Base-by-base conservation (phyloP, 2,113 vertebrate species). In the Gallinago paraguaiae region DNA sequence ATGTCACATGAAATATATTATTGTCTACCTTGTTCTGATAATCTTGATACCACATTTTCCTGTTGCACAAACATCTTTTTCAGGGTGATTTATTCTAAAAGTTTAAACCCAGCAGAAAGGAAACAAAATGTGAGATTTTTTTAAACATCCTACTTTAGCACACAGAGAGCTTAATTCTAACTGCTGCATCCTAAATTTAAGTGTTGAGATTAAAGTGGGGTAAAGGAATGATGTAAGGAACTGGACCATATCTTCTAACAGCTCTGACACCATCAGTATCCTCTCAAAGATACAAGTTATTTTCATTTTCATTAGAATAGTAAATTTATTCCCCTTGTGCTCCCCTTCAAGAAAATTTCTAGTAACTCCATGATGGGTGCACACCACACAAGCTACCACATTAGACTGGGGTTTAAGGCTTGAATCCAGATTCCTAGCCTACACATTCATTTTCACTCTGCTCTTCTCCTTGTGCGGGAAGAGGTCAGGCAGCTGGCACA, bases 41-140 rank as follows among this genome's bases (percentile, higher is more conserved):
- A 98, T 97, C 97, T 97, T 3, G 3, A 97, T 96, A 98, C 97
- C 98, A 7, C 98, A 95, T 95, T 98, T 98, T 98, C 98, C 98
- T 98, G 98, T 98, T 86, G 75, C 91, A 97, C 91, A 98, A 98
- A 98, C 98, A 98, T 89, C 67, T 88, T 97, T 96, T 93, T 97
- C 82, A 93, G 51, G 53, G 94, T 95, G 93, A 97, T 97, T 97
- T 97, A 63, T 72, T 96, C 95, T 97, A 91, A 92, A 98, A 96
- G 67, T 72, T 95, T 78, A 88, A 91, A 90, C 64, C 23, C 46
- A 89, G 91, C 83, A 72, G 90, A 98, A 91, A 98, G 92, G 94
- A 97, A 98, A 93, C 37, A 83, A 95, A 95, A 96, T 96, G 70
- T 88, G 89, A 94, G 53, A 39, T 4, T 14, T 68, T 95, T 91